A percentile compares a stretch with the other conserved stretches of the same genome.
Evolutionary conservation across 2,113 vertebrate species (phyloP).

Genomic region (Oriolus oriolus): DNA sequence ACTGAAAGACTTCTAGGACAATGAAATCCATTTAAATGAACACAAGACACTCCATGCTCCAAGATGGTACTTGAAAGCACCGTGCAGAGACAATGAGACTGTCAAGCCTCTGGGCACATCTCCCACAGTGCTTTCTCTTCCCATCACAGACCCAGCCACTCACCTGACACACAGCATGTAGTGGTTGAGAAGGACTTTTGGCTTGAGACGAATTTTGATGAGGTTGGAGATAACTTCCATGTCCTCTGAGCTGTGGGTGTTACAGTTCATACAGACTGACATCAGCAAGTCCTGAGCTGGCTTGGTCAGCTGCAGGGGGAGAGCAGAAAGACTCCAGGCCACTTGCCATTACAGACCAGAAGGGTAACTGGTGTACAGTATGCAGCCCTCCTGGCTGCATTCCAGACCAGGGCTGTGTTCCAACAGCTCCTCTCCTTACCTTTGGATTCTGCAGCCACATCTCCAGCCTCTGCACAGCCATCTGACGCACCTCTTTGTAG

Average conservation of each 20-base stretch:
- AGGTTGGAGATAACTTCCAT: conserved; percentile 96
- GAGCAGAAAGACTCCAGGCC: neutral
- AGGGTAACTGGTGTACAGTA: fast-evolving
- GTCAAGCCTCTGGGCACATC: neutral
- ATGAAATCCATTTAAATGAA: neutral
- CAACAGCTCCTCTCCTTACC: conserved; percentile 61
- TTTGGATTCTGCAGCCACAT: conserved; percentile 99
- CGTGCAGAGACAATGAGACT: neutral
- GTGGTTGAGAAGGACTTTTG: conserved; percentile 95
- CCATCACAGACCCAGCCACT: neutral
- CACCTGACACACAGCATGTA: conserved; percentile 95
- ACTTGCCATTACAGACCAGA: neutral
- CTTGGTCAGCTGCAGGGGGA: conserved; percentile 82
- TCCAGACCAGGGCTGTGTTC: neutral
- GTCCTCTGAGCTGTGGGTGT: conserved; percentile 88
- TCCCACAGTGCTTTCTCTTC: neutral
- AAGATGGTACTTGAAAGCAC: neutral
- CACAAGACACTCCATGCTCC: neutral
- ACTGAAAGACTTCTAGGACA: neutral
- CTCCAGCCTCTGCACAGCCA: conserved; percentile 93
- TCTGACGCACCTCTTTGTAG: conserved; percentile 91
- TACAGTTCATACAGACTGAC: conserved; percentile 96
- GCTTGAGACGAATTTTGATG: conserved; percentile 97
- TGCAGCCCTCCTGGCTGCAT: neutral
- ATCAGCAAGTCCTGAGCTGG: conserved; percentile 96